Evolutionary conservation across 2,888 invertebrate species (phyloP), one percentile per base, ranked within the genome.

Genomic region (Folsomia candida): DNA sequence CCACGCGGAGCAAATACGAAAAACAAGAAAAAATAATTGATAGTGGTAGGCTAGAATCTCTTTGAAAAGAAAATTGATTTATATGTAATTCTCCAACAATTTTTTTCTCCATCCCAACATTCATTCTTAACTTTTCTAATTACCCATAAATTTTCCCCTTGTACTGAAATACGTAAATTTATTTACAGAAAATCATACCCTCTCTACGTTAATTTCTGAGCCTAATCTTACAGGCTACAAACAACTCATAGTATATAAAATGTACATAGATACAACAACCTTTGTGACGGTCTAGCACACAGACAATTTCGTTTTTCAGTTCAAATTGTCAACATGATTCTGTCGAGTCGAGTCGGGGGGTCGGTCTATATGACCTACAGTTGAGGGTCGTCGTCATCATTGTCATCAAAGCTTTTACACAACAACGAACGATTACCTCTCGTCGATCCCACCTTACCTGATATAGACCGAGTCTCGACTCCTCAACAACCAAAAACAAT

Each of bases 1-100:
- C 97, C 98, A 69, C 88, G 97, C 81, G 93, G 93, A 81, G 92
- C 93, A 83, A 92, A 93, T 85, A 93, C 93, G 86, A 93, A 93
- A 87, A 93, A 91, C 87, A 94, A 94, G 88, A 91, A 91, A 87
- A 94, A 94, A 91, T 94, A 89, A 75, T 72, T 70, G 67, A 69
- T 74, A 76, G 71, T 37, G 22, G 28, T 71, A 73, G 71, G 69
- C 57, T 76, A 74, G 73, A 76, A 76, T 76, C 73, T 76, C 73
- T 76, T 76, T 73, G 71, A 69, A 51, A 64, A 25, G 24, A 51
- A 64, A 29, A 29, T 59, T 59, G 22, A 26, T n/a, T 25, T 59
- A 22, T 27, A 26, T n/a, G n/a, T 57, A 9, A 57, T 25, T 25
- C 27, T 26, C 26, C 67, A 22, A 67, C 37, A 51, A 68, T 61